Evolutionary conservation across 2,888 invertebrate species (phyloP).

Genomic region (Galerucella nymphaeae): DNA sequence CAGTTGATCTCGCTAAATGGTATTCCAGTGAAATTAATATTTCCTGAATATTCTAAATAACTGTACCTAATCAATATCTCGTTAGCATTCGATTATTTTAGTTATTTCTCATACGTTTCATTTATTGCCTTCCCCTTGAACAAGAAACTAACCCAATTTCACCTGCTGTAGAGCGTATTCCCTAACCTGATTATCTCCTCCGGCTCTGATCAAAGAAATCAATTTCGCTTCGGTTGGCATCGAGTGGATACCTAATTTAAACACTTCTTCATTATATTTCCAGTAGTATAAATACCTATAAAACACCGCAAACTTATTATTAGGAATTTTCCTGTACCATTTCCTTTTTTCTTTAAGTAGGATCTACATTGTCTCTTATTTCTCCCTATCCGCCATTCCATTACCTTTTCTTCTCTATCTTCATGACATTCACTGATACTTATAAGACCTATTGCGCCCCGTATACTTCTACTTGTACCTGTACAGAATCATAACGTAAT

Average conservation of each 20-base stretch:
- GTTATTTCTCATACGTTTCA: constrained; percentile 12
- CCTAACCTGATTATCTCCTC: constrained; percentile 24
- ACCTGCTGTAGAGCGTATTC: constrained; percentile 19
- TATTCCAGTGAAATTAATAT: no score
- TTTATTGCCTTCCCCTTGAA: neutral
- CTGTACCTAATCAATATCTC: neutral
- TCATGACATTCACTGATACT: no score
- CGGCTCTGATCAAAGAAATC: constrained; percentile 26
- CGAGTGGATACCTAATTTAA: constrained; percentile 23
- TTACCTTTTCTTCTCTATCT: no score
- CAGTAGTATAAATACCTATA: neutral
- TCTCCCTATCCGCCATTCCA: no score
- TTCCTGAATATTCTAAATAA: neutral
- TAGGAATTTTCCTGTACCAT: no score
- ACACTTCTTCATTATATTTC: constrained; percentile 8
- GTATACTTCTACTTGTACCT: no score
- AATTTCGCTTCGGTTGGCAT: constrained; percentile 11
- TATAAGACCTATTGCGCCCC: no score
- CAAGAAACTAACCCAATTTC: constrained; percentile 21
- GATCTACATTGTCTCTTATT: no score
- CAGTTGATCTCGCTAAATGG: no score
- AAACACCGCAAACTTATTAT: neutral
- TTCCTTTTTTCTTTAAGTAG: no score
- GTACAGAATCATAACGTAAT: neutral
- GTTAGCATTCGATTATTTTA: neutral